A percentile compares a stretch with the other conserved stretches of the same genome.
Evolutionary conservation across 37 sponge, comb jelly and placozoan genomes (phyloP).

Genomic region (Mnemiopsis leidyi): DNA sequence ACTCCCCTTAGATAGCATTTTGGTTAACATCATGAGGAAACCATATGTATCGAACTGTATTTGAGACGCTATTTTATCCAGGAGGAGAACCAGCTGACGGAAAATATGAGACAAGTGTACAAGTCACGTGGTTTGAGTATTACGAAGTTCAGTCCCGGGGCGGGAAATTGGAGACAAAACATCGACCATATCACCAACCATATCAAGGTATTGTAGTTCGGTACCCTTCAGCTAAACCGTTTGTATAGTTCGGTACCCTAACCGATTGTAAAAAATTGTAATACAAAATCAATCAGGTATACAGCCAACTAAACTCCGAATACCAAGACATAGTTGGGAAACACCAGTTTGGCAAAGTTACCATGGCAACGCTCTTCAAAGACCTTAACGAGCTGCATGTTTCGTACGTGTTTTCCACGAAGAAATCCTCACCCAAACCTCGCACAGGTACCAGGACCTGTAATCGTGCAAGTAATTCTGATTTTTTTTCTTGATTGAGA

Average conservation of each 20-base stretch:
- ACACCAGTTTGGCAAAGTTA: constrained; percentile 32
- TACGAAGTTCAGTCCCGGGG: constrained; percentile 46
- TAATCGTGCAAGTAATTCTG: not conserved
- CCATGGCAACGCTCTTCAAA: constrained; percentile 65
- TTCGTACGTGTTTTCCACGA: constrained; percentile 27
- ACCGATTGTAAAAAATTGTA: no score
- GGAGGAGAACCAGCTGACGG: constrained; percentile 52
- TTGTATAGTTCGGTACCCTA: no score
- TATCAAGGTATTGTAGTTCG: no score
- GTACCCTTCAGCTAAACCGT: no score
- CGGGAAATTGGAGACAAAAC: constrained; percentile 53
- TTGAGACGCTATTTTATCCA: no score
- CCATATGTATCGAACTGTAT: no score
- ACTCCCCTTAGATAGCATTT: no score
- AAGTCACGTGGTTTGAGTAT: constrained; percentile 55
- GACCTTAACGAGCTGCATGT: constrained; percentile 2
- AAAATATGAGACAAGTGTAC: constrained; percentile 63
- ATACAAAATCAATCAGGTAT: no score
- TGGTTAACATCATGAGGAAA: no score
- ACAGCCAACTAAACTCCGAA: constrained; percentile 38
- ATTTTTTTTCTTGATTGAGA: no score
- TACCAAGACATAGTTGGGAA: constrained; percentile 53
- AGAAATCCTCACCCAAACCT: not conserved
- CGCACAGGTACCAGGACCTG: not conserved
- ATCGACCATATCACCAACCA: constrained; percentile 51